Evolutionary conservation across 2,888 invertebrate species (phyloP), one percentile per base, ranked within the genome.

Genomic region (Cremastinae sp.): DNA sequence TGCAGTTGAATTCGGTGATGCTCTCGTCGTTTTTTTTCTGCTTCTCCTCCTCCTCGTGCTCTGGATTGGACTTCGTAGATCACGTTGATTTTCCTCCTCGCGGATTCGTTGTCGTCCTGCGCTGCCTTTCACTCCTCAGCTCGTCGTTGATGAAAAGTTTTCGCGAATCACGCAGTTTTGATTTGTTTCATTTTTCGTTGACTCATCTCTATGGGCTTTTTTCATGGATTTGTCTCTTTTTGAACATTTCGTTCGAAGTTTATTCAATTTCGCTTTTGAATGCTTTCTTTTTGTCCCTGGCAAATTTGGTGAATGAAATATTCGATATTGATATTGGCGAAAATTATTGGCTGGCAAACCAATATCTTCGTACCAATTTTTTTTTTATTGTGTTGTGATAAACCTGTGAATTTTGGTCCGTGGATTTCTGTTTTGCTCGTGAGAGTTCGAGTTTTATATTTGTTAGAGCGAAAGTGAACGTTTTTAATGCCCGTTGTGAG

Each of bases 271-370:
- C 73, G 45, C 61, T 74, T 56, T 51, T 70, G 65, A 43, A 22
- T 45, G 18, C 64, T 43, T 62, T 43, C 55, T 53, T 53, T 37
- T 22, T 43, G 18, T 10, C 37, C 65, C 75, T 73, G 69, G 49
- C 62, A 51, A 7, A 61, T 37, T 51, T 56, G 73, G 49, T 58
- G 53, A 69, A 58, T 43, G 56, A 9, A 51, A 49, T 16, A 16
- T 14, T 55, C 28, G 20, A 51, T 41, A 53, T 69, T 49, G 56
- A 56, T 49, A 41, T 53, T 41, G 65, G 65, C 62, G 49, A 37
- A 71, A 75, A 51, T 55, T n/a, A 62, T 73, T 76, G 79, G 70
- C 66, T 79, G 76, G n/a, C 62, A 39, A 69, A 45, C 73, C 78
- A 75, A 74, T 53, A 55, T 66, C 65, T 70, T 69, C 47, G 49